Base-by-base conservation (phyloP, 2,888 invertebrate species). In the Sympetrum striolatum region DNA sequence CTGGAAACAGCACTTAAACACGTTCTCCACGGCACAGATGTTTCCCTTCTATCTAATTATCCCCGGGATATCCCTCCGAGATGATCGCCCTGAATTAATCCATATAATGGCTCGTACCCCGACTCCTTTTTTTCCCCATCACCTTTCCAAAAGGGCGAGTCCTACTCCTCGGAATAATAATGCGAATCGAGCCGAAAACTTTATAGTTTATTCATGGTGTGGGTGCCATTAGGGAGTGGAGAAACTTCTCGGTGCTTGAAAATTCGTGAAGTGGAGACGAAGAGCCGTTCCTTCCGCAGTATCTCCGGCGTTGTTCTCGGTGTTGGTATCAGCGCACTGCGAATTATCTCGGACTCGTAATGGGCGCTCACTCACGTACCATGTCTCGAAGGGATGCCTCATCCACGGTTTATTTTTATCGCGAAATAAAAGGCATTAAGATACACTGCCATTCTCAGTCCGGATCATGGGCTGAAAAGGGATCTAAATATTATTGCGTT, bases 261-360 rank as follows among this genome's bases (percentile, higher is more conserved):
- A 37, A 86, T 86, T 86, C 60, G 58, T 86, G 58, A 86, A 86
- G 86, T 60, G 86, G 37, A 86, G 86, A 86, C 58, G 60, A 60
- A 86, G 86, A 64, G 86, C 22, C 37, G 82, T 58, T 82, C 82
- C 82, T 86, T 86, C 60, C n/a, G 37, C 37, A 37, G 86, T 86
- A 86, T 86, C 86, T 58, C 22, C 6, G 86, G 37, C 53, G 60
- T 60, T 86, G 58, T 86, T 64, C 60, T 60, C 60, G 35, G 35
- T 82, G 82, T 53, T 58, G 58, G 60, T 86, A 86, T 86, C 86
- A 86, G 37, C 60, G 86, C 86, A 86, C 86, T 18, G 86, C 60
- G 86, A 86, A 86, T 86, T 86, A 86, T 60, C 86, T 37, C 64
- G 60, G 86, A 86, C 58, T 86, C 58, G 37, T 86, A 86, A 86